Conservation (phyloP, 2,113 vertebrate species). For the Onychorhynchus coronatus region DNA sequence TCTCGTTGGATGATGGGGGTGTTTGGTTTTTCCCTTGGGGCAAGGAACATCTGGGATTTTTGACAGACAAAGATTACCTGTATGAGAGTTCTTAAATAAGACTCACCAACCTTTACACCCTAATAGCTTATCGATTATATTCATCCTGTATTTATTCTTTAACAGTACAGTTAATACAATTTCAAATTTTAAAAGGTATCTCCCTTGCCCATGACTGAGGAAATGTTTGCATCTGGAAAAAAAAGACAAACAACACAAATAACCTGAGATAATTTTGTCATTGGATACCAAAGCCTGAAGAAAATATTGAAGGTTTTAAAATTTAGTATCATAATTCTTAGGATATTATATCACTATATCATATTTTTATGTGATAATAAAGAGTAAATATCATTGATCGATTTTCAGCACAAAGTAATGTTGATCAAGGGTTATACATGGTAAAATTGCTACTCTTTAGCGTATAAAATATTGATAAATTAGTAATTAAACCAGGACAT, state of each 20-base stretch:
- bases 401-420: background rate
- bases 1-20: background rate
- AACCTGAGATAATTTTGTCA: background rate
- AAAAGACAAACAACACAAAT: background rate
- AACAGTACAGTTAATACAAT: background rate
- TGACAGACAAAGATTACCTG: background rate
- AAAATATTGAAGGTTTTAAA: background rate
- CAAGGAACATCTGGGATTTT: background rate
- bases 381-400: background rate
- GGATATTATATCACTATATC: background rate
- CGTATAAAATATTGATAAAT: background rate
- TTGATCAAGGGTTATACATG: background rate
- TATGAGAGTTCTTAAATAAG: background rate
- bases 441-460: background rate
- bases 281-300: background rate
- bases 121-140: background rate
- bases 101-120: background rate
- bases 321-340: background rate
- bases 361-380: background rate
- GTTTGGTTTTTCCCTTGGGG: background rate
- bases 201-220: background rate
- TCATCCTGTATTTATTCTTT: background rate
- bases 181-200: background rate
- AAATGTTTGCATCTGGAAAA: background rate
- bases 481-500: background rate